A percentile compares a stretch with the other conserved stretches of the same genome.
These are phyloP conservation scores for Lamellibrachia satsuma DNA, from an alignment of 2,888 invertebrate genomes.

Conservation along the genomic window DNA sequence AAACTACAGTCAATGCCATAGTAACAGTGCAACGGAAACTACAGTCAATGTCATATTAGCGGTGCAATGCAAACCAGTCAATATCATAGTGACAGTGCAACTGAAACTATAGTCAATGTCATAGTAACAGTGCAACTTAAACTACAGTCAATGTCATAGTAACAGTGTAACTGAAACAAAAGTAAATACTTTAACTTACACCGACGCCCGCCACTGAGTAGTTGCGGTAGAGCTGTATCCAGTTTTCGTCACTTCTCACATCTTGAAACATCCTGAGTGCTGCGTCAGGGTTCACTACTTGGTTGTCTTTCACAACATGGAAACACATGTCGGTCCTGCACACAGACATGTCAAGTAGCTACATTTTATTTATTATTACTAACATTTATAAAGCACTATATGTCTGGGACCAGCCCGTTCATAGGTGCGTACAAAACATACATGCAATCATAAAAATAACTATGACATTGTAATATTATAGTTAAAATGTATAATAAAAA, in stretches of 20 bases:
- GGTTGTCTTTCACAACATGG: constrained; percentile 33
- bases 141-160: background rate
- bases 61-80: background rate
- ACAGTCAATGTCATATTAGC: background rate
- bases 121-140: no score
- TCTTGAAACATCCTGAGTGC: constrained; percentile 13
- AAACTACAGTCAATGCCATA: background rate
- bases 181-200: background rate
- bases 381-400: no score
- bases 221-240: background rate
- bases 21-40: background rate
- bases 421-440: no score
- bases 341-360: background rate
- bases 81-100: background rate
- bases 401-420: no score
- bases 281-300: constrained; percentile 30
- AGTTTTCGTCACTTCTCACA: background rate
- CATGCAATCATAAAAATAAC: no score
- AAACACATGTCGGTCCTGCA: constrained; percentile 39
- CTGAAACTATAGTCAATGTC: background rate
- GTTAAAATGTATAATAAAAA: no score
- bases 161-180: background rate
- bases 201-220: background rate
- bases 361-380: no score
- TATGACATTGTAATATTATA: no score